Evolutionary conservation across 35 echinoderm and acorn worm species (phyloP).

Genomic region (Apostichopus californicus): DNA sequence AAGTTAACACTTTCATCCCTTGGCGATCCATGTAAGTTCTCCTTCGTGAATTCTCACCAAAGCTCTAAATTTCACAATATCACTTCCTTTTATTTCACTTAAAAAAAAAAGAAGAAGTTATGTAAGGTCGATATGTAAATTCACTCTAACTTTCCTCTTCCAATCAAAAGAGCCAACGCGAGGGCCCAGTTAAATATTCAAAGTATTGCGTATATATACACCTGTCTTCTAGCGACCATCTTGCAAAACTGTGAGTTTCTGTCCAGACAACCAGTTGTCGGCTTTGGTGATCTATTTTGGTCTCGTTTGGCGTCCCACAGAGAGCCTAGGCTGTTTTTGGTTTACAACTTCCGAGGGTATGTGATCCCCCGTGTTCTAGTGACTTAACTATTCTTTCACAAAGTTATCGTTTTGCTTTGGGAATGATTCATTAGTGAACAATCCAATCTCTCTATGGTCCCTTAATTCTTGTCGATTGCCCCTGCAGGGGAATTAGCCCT

Average conservation of each 20-base stretch:
- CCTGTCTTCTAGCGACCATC: neutral
- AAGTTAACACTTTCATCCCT: no score
- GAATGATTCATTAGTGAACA: slow-evolving; percentile 36
- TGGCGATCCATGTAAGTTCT: no score
- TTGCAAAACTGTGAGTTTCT: slow-evolving; percentile 22
- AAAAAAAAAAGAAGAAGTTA: neutral
- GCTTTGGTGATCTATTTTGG: slow-evolving; percentile 28
- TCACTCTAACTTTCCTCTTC: neutral
- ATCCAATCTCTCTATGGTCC: slow-evolving; percentile 19
- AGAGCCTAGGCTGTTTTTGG: slow-evolving; percentile 50
- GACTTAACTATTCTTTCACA: slow-evolving; percentile 15
- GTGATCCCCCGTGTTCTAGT: slow-evolving; percentile 24
- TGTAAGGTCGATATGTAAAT: neutral
- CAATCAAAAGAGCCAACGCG: neutral
- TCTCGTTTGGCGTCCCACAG: slow-evolving; percentile 51
- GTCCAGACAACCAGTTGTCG: slow-evolving; percentile 20
- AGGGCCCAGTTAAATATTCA: slow-evolving; percentile 48
- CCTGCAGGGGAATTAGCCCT: neutral
- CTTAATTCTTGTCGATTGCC: slow-evolving; percentile 12
- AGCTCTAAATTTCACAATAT: no score
- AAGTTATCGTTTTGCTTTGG: slow-evolving; percentile 8
- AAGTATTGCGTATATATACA: slow-evolving; percentile 6
- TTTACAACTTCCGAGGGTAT: slow-evolving; percentile 43
- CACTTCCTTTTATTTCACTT: no score
- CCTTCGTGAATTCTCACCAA: no score